Evolutionary conservation across 2,113 vertebrate genomes (phyloP).

Genomic region (Martes martes): DNA sequence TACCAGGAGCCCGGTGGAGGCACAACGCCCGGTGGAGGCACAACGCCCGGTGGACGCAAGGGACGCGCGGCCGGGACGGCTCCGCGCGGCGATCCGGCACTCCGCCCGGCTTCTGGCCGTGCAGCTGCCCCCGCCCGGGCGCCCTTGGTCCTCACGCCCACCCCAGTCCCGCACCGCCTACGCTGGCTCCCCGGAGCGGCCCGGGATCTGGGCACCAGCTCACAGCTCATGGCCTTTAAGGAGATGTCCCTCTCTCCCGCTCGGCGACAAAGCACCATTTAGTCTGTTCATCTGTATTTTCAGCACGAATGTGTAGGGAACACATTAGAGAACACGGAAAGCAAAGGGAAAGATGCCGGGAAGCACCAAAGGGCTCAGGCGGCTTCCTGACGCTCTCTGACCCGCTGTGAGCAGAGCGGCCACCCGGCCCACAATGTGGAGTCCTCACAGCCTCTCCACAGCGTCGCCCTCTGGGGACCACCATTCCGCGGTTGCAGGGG

Average conservation of each 20-base stretch:
- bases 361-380: background rate
- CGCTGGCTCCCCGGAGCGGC: background rate
- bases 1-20: fast-evolving
- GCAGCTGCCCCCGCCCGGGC: too few species aligned
- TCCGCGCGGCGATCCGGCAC: fast-evolving
- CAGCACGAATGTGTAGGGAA: background rate
- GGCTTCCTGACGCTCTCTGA: fast-evolving
- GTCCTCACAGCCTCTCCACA: background rate
- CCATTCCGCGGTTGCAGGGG: background rate
- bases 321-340: background rate
- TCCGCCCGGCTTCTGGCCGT: fast-evolving
- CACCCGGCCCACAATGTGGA: background rate
- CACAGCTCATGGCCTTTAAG: background rate
- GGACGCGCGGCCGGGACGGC: fast-evolving
- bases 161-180: fast-evolving
- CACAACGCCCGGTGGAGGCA: fast-evolving
- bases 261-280: background rate
- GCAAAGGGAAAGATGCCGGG: background rate
- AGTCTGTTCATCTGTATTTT: background rate
- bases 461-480: background rate
- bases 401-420: background rate
- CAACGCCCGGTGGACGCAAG: fast-evolving
- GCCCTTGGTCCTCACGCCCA: background rate
- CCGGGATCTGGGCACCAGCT: background rate
- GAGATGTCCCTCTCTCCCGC: background rate